Evolutionary conservation across 2,113 vertebrate species (phyloP).

Genomic region (Myiozetetes cayanensis): DNA sequence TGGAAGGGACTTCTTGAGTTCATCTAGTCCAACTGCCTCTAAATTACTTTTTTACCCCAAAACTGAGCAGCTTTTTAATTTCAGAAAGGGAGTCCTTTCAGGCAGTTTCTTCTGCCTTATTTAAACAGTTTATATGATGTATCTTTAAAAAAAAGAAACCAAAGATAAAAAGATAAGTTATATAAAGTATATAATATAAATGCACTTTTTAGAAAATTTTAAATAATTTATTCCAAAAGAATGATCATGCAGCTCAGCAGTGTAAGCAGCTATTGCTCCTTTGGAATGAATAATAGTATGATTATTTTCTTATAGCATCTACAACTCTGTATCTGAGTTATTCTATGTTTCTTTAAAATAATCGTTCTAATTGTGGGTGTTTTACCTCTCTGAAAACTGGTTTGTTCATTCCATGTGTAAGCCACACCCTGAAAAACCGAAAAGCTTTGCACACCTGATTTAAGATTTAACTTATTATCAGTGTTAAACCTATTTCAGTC

Average conservation of each 20-base stretch:
- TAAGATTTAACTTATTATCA: background rate
- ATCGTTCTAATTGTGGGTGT: background rate
- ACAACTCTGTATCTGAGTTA: background rate
- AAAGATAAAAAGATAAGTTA: background rate
- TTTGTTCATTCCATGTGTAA: background rate
- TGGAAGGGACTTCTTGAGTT: background rate
- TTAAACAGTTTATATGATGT: background rate
- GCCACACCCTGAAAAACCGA: background rate
- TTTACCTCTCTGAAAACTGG: background rate
- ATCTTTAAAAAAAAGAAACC: background rate
- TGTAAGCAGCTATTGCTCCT: background rate
- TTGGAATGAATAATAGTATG: background rate
- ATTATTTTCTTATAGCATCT: background rate
- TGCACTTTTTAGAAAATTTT: background rate
- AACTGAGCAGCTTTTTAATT: background rate
- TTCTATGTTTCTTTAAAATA: background rate
- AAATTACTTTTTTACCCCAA: background rate
- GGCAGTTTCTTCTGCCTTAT: background rate
- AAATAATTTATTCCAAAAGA: background rate
- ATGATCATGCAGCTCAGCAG: background rate
- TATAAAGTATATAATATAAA: background rate
- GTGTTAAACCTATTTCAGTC: background rate
- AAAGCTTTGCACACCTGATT: constrained; percentile 6
- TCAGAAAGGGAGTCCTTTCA: background rate
- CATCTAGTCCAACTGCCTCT: background rate